phyloP scores from a whole-genome alignment of 92 coral and sea anemone species.

The Bergia puertoricense region DNA sequence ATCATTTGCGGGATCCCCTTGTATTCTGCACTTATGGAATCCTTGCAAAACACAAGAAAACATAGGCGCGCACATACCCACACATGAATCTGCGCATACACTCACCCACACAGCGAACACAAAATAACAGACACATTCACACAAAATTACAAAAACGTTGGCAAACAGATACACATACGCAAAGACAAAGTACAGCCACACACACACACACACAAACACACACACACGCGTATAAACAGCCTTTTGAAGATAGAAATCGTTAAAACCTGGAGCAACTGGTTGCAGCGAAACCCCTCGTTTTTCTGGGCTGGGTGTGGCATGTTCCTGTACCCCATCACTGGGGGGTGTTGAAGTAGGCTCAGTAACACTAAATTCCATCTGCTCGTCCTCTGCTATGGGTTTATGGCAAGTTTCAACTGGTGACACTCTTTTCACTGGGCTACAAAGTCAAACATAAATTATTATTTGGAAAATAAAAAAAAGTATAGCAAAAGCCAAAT shows the following conservation, averaged over 20 bases:
- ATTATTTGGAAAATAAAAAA: neutral
- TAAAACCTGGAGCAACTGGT: neutral
- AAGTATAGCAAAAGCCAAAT: neutral
- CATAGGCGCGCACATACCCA: too few species aligned
- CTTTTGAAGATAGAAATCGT: neutral
- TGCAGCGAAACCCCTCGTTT: neutral
- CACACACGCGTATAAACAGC: neutral
- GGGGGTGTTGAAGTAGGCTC: neutral
- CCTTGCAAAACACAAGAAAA: too few species aligned
- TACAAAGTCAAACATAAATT: neutral
- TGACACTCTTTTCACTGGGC: constrained; percentile 24
- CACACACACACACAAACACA: neutral
- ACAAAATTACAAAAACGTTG: too few species aligned
- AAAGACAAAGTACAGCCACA: neutral
- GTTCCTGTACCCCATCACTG: constrained; percentile 8
- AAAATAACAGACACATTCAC: too few species aligned
- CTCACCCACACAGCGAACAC: too few species aligned
- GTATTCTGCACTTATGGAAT: too few species aligned
- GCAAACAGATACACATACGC: too few species aligned
- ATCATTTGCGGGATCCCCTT: too few species aligned
- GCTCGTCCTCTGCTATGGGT: constrained; percentile 2
- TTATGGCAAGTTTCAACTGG: constrained; percentile 6
- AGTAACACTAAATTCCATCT: constrained; percentile 26
- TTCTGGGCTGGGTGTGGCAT: neutral
- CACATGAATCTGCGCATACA: too few species aligned